Evolutionary conservation across 1,140 invertebrate species (phyloP).

Genomic region (Drosophila jambulina): DNA sequence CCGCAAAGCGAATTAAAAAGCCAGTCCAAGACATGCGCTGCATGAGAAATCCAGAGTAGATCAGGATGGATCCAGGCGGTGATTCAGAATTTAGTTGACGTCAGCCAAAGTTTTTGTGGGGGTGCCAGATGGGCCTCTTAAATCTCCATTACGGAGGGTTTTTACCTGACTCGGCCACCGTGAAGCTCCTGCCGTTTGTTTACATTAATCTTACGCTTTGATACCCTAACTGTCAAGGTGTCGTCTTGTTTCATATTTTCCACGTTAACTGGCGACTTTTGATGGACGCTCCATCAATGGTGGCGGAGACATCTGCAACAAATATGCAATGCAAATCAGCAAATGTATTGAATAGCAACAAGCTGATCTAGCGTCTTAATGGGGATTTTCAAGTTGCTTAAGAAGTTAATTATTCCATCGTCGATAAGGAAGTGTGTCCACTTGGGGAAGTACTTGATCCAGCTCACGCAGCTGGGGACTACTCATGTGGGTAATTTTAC

Average conservation of each 20-base stretch:
- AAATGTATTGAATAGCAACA: slow-evolving; percentile 13
- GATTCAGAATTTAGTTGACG: slow-evolving; percentile 43
- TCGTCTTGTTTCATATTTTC: slow-evolving; percentile 37
- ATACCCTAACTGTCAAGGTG: slow-evolving; percentile 10
- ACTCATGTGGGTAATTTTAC: slow-evolving; percentile 4
- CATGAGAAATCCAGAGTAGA: slow-evolving; percentile 57
- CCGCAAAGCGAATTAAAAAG: slow-evolving; percentile 66
- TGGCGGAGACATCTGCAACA: slow-evolving; percentile 10
- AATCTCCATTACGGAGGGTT: slow-evolving; percentile 61
- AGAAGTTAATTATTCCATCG: background rate
- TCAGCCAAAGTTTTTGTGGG: slow-evolving; percentile 29
- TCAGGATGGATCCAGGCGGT: slow-evolving; percentile 15
- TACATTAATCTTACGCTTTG: slow-evolving; percentile 58
- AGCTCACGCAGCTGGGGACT: background rate
- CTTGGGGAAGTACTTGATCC: background rate
- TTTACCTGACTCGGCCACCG: slow-evolving; percentile 48
- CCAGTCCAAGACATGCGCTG: slow-evolving; percentile 50
- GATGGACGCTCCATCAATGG: slow-evolving; percentile 22
- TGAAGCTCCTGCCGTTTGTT: slow-evolving; percentile 8
- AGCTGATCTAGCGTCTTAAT: background rate
- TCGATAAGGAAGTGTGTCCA: background rate
- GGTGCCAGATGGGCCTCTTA: slow-evolving; percentile 62
- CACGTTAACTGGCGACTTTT: slow-evolving; percentile 5
- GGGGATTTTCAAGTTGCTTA: slow-evolving; percentile 4
- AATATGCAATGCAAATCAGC: slow-evolving; percentile 9